Conservation (phyloP, 2,113 vertebrate genomes). For the Misgurnus anguillicaudatus region DNA sequence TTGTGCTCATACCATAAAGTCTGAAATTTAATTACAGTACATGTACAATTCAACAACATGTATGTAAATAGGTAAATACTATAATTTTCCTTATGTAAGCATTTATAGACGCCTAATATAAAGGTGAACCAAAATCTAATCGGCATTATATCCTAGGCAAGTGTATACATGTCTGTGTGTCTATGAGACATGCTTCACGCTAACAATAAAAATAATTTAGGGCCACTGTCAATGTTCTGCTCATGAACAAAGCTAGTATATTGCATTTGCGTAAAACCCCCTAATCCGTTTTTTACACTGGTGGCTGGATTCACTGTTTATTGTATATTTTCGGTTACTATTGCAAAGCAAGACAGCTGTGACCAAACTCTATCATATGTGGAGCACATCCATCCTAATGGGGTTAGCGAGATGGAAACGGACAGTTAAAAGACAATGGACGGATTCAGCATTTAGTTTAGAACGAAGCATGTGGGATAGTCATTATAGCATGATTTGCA, state of each 20-base stretch:
- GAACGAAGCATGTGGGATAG: conserved; percentile 80
- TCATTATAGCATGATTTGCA: conserved; percentile 81
- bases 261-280: conserved; percentile 19
- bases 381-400: conserved; percentile 54
- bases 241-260: conserved; percentile 2
- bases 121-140: no score
- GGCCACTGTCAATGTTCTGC: background rate
- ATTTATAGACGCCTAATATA: no score
- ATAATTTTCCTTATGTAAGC: no score
- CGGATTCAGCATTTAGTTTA: conserved; percentile 66
- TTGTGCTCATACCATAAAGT: no score
- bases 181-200: no score
- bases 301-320: conserved; percentile 7
- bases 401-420: conserved; percentile 38
- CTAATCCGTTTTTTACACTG: conserved; percentile 20
- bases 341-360: conserved; percentile 42
- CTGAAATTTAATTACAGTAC: no score
- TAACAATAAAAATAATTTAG: background rate
- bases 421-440: conserved; percentile 53
- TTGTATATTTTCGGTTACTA: conserved; percentile 48
- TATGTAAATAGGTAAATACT: no score
- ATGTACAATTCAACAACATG: no score
- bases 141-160: no score
- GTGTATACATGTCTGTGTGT: no score
- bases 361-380: conserved; percentile 56